Conservation (phyloP, 1,140 invertebrate species). For the Matsumurasca onukii region DNA sequence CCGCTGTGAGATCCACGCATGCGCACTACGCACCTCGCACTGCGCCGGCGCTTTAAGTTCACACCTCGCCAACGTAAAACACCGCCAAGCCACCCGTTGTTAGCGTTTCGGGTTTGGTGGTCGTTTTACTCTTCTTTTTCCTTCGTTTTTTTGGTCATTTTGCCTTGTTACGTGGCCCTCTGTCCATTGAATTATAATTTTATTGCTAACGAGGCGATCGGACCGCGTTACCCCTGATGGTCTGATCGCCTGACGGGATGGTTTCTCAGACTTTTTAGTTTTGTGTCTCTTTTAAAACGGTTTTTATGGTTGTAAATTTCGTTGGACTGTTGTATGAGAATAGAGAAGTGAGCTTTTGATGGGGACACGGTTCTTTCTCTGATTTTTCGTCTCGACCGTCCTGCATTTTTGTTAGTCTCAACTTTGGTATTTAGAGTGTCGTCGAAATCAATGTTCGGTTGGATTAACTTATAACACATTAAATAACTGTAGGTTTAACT, state of each 20-base stretch:
- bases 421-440: too few species aligned
- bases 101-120: constrained; percentile 25
- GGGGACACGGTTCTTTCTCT: too few species aligned
- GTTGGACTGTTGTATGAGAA: too few species aligned
- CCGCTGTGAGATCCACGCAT: constrained; percentile 3
- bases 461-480: too few species aligned
- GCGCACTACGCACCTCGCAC: neutral
- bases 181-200: constrained; percentile 27
- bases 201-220: constrained; percentile 26
- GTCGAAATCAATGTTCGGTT: too few species aligned
- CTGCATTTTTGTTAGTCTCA: too few species aligned
- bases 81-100: constrained; percentile 15
- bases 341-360: too few species aligned
- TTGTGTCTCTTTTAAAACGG: too few species aligned
- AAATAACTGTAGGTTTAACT: too few species aligned
- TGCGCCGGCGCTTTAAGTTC: constrained; percentile 9
- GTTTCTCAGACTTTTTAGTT: too few species aligned
- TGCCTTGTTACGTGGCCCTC: constrained; percentile 25
- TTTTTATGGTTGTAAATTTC: too few species aligned
- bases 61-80: constrained; percentile 19
- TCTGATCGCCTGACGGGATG: neutral
- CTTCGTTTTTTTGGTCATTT: constrained; percentile 13
- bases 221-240: neutral
- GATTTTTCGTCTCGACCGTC: too few species aligned
- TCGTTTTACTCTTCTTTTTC: neutral